A percentile compares a stretch with the other conserved stretches of the same genome.
phyloP scores from a whole-genome alignment of 35 echinoderm and acorn worm genomes.

The Ptychodera flava region DNA sequence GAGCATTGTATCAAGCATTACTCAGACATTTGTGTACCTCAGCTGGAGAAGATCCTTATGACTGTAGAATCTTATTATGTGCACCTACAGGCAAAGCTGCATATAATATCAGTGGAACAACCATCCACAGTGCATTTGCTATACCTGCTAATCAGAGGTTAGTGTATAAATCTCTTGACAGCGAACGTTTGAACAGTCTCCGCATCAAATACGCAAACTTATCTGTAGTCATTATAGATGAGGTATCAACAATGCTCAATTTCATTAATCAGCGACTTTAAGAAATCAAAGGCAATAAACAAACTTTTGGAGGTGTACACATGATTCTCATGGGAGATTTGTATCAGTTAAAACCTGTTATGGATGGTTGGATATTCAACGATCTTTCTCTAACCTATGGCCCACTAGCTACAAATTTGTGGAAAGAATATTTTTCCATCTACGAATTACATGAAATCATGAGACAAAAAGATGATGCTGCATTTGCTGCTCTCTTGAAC shows the following conservation, averaged over 20 bases:
- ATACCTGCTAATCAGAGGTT: slow-evolving; percentile 22
- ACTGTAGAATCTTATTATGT: not conserved
- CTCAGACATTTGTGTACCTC: slow-evolving; percentile 21
- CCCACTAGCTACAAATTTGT: too few species aligned
- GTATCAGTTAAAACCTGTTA: slow-evolving; percentile 35
- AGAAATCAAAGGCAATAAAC: slow-evolving; percentile 15
- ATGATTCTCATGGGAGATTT: slow-evolving; percentile 34
- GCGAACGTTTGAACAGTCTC: slow-evolving; percentile 5
- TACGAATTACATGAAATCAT: slow-evolving; percentile 45
- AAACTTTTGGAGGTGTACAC: slow-evolving; percentile 26
- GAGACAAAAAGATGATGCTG: slow-evolving; percentile 37
- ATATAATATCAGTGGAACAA: too few species aligned
- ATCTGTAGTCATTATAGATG: slow-evolving; percentile 31
- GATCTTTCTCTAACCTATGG: slow-evolving; percentile 3
- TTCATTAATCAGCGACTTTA: slow-evolving; percentile 34
- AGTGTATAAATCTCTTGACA: too few species aligned
- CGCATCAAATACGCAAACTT: slow-evolving; percentile 6
- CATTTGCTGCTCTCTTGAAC: slow-evolving; percentile 21
- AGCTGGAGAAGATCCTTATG: slow-evolving; percentile 5
- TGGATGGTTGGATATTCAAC: slow-evolving; percentile 15
- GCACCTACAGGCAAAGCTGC: too few species aligned
- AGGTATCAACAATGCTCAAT: slow-evolving; percentile 33
- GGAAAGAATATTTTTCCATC: slow-evolving; percentile 31
- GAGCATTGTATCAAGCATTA: slow-evolving; percentile 34
- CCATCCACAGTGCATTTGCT: too few species aligned